phyloP scores from a whole-genome alignment of 2,797 vertebrate species.

The Threskiornis aethiopicus region DNA sequence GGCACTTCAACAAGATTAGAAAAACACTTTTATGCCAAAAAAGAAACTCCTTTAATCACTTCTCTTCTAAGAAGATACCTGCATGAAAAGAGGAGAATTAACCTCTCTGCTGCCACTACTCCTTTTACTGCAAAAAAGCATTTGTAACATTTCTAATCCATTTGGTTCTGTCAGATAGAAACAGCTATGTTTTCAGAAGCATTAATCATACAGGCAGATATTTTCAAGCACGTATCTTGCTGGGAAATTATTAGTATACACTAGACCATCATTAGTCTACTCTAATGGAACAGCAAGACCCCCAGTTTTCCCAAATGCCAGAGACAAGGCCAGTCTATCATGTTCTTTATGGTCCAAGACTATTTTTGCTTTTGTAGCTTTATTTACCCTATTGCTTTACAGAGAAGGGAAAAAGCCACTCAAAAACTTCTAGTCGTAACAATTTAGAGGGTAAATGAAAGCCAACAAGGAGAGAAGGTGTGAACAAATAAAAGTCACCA shows the following conservation, averaged over 20 bases:
- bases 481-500: not conserved
- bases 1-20: conserved; percentile 64
- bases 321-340: not conserved
- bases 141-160: conserved; percentile 33
- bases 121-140: not conserved
- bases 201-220: conserved; percentile 13
- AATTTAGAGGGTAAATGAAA: not conserved
- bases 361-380: not conserved
- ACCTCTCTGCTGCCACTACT: conserved; percentile 42
- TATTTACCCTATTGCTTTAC: not conserved
- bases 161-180: conserved; percentile 7
- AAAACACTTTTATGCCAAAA: conserved; percentile 59
- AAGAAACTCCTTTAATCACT: conserved; percentile 60
- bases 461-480: not conserved
- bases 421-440: not conserved
- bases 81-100: conserved; percentile 58
- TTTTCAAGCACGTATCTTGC: not conserved
- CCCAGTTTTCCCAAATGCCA: not conserved
- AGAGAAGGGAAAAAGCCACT: not conserved
- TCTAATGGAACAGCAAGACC: not conserved
- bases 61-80: conserved; percentile 54
- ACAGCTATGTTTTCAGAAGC: conserved; percentile 34
- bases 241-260: conserved; percentile 35
- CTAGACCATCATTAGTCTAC: not conserved
- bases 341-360: not conserved